A percentile compares a stretch with the other conserved stretches of the same genome.
Conservation (phyloP, 1,140 invertebrate species). For the Tribolium madens region DNA sequence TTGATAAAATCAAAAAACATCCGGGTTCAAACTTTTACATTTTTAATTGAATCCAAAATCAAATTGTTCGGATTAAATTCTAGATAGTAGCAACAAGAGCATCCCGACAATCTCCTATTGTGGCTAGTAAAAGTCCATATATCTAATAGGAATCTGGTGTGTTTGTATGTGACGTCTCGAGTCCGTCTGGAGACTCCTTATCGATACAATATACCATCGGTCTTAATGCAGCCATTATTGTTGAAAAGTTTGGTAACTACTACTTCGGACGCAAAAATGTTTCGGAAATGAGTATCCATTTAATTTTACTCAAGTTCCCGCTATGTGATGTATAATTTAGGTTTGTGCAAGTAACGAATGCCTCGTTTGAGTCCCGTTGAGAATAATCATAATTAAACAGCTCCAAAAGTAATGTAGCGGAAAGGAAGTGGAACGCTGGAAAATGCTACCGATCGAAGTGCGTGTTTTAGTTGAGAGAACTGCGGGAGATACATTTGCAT, state of each 20-base stretch:
- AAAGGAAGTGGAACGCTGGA: constrained; percentile 48
- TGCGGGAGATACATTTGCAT: constrained; percentile 55
- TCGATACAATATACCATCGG: constrained; percentile 52
- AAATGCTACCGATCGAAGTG: constrained; percentile 47
- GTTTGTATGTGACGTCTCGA: constrained; percentile 47
- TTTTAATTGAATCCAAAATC: constrained; percentile 2
- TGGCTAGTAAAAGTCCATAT: constrained; percentile 45
- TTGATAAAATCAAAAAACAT: constrained; percentile 1
- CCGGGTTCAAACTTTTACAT: neutral
- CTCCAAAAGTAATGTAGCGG: constrained; percentile 53
- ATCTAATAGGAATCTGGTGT: constrained; percentile 49
- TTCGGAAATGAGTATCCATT: constrained; percentile 44
- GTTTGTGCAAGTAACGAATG: constrained; percentile 50
- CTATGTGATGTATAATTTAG: constrained; percentile 50
- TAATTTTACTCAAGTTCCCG: constrained; percentile 43
- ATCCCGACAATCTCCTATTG: constrained; percentile 31
- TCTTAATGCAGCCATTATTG: constrained; percentile 52
- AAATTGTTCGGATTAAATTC: neutral
- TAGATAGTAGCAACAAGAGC: neutral
- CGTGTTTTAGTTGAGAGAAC: constrained; percentile 50
- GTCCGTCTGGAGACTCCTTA: constrained; percentile 42
- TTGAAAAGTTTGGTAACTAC: constrained; percentile 3
- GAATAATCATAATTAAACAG: constrained; percentile 57
- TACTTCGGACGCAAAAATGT: constrained; percentile 11
- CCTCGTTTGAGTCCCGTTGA: constrained; percentile 52